Percentiles rank a stretch among this genome's conserved stretches.
Evolutionary conservation across 2,113 vertebrate species (phyloP).

Genomic region (Pteropus alecto): DNA sequence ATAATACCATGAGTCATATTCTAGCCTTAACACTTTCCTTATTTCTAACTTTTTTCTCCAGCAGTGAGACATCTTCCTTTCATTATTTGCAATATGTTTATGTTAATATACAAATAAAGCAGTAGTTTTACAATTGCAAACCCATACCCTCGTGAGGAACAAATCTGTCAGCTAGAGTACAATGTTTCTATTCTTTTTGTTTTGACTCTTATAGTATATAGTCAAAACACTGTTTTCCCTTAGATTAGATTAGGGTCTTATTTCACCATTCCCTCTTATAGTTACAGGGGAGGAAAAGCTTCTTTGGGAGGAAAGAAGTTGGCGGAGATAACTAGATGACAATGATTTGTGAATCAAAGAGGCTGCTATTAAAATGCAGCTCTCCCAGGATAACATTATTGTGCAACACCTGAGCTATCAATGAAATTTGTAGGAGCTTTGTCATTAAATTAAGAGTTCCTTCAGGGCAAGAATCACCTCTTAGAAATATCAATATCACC

Average conservation of each 20-base stretch:
- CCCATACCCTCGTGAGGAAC: background rate
- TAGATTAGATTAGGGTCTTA: background rate
- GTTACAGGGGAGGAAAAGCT: background rate
- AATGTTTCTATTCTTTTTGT: background rate
- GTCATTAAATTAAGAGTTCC: background rate
- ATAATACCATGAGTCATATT: background rate
- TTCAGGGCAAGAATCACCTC: background rate
- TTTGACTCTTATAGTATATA: background rate
- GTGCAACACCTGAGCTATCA: background rate
- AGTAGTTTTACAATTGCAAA: background rate
- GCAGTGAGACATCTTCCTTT: background rate
- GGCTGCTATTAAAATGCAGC: background rate
- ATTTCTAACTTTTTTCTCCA: background rate
- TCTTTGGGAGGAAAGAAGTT: background rate
- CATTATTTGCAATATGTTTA: background rate
- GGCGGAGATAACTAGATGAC: background rate
- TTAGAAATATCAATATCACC: background rate
- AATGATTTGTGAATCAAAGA: background rate
- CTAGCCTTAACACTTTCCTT: background rate
- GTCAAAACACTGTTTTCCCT: constrained; percentile 8
- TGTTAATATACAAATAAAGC: background rate
- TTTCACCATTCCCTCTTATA: background rate
- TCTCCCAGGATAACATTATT: background rate
- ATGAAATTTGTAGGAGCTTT: background rate
- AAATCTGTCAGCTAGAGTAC: background rate